Percentiles rank a stretch among this genome's conserved stretches.
Conservation (phyloP, 1,140 invertebrate genomes). For the Conus ventricosus region DNA sequence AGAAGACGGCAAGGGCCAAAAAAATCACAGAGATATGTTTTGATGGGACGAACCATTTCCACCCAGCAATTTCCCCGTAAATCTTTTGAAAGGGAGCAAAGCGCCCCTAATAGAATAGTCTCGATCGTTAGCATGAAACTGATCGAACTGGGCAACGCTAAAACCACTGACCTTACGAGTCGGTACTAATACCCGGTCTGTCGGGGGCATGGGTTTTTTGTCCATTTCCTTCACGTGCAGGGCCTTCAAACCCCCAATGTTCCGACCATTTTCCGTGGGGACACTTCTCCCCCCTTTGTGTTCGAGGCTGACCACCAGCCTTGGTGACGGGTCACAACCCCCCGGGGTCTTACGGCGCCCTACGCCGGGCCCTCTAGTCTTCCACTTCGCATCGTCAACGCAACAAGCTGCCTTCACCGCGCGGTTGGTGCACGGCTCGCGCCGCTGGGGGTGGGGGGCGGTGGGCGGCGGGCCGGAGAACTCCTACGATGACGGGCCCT, state of each 20-base stretch:
- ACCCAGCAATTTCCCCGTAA: no score
- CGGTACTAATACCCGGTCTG: no score
- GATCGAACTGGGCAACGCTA: no score
- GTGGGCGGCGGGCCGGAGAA: neutral
- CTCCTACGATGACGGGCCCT: neutral
- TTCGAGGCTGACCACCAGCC: neutral
- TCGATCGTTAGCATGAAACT: no score
- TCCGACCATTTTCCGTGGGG: neutral
- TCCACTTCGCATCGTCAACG: slow-evolving; percentile 18
- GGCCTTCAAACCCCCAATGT: slow-evolving; percentile 2
- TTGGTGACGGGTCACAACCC: neutral
- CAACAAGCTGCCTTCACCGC: neutral
- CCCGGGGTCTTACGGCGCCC: neutral
- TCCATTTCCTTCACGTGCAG: neutral
- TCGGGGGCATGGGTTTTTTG: no score
- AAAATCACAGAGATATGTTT: no score
- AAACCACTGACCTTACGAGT: no score
- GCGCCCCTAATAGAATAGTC: no score
- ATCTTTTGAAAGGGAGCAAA: no score
- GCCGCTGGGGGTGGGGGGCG: neutral
- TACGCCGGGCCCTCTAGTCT: slow-evolving; percentile 1
- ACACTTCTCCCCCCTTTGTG: neutral
- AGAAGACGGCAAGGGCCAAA: no score
- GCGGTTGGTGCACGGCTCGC: neutral
- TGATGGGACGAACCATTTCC: no score